Percentiles rank a stretch among this genome's conserved stretches.
These are phyloP conservation scores for Alligator mississippiensis DNA, from an alignment of 2,113 vertebrate species.

Conservation along the genomic window DNA sequence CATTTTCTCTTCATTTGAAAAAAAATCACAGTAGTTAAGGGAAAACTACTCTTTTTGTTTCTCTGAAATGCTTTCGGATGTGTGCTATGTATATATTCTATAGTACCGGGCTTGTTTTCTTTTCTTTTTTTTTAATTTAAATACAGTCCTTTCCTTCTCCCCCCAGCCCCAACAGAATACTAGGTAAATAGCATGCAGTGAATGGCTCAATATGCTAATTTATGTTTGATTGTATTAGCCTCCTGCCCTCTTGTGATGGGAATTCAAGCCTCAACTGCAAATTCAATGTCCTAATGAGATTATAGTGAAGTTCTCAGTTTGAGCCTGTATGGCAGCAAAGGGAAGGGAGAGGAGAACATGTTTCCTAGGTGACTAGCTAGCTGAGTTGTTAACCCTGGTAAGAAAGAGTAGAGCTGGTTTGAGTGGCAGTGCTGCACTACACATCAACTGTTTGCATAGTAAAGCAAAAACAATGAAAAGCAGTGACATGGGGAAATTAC, in stretches of 20 bases:
- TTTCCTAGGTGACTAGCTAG: conserved; percentile 22
- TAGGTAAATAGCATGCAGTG: neutral
- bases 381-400: neutral
- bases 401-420: neutral
- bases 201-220: neutral
- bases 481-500: neutral
- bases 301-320: neutral
- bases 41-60: neutral
- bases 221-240: neutral
- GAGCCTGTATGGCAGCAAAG: neutral
- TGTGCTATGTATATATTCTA: no score
- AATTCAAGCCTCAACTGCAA: conserved; percentile 11
- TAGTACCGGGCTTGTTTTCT: no score
- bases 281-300: neutral
- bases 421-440: neutral
- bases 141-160: neutral
- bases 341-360: neutral
- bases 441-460: neutral
- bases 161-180: neutral
- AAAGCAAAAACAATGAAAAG: neutral
- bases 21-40: neutral
- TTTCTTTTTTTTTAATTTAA: no score
- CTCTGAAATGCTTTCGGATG: neutral
- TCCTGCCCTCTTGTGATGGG: neutral
- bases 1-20: neutral